Evolutionary conservation across 92 coral and sea anemone species (phyloP), one percentile per base, ranked within the genome.

Genomic region (Anthopleura xanthogrammica): DNA sequence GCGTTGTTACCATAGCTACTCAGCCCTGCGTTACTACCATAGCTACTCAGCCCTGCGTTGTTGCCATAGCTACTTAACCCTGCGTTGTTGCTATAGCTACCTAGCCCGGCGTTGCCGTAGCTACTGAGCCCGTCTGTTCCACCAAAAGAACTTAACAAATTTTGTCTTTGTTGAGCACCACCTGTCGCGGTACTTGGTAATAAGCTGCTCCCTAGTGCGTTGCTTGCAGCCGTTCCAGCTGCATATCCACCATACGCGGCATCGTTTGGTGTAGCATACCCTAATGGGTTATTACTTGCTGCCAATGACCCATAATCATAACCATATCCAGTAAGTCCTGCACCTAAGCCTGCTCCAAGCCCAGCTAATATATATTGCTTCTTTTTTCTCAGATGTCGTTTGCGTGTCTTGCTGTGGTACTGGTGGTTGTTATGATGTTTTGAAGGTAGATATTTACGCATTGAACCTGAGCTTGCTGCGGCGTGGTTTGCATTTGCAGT

Each of bases 281-380:
- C 88, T 23, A 57, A 52, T 0, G 76, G 43, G 76, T 52, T 41
- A 43, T 76, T 65, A n/a, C 73, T 77, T 16, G 81, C 29, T 14
- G 48, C 75, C 12, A 55, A n/a, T 5, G 78, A 64, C 4, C 87
- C 81, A 72, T 62, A 84, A 12, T 48, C 77, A 12, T 57, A 81
- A 24, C 87, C 87, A 48, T 60, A 42, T 42, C 77, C 77, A 22
- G 76, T 11, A 17, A 80, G 46, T 2, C 83, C 83, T 12, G 70
- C 41, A 17, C 75, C 83, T 40, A 82, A 62, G 36, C 86, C 91
- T 23, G 90, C 75, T 58, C 89, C 90, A 87, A 81, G 80, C 20
- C 90, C 90, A n/a, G 93, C 88, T 42, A 93, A 82, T 42, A 93
- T 93, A 58, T 76, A 93, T 41, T 93, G 98, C 46, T 93, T 93